Evolutionary conservation across 2,797 vertebrate genomes (phyloP).

Genomic region (Borostomias antarcticus): DNA sequence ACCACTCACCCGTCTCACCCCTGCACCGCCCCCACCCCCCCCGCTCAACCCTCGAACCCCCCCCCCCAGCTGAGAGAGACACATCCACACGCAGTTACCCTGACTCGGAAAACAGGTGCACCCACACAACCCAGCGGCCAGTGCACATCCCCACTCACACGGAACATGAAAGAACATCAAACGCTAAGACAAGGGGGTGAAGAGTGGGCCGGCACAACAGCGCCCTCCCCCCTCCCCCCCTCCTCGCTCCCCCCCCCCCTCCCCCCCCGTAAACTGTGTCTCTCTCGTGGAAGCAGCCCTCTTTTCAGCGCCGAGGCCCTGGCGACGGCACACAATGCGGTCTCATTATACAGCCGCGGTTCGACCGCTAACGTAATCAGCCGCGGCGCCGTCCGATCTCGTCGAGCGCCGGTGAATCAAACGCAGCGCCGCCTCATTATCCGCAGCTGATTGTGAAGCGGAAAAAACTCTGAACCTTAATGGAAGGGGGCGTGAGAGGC

Average conservation of each 20-base stretch:
- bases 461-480: slow-evolving; percentile 72
- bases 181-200: slow-evolving; percentile 53
- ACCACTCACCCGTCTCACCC: slow-evolving; percentile 55
- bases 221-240: slow-evolving; percentile 19
- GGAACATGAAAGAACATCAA: slow-evolving; percentile 54
- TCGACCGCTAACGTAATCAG: slow-evolving; percentile 67
- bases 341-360: slow-evolving; percentile 54
- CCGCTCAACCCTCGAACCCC: slow-evolving; percentile 50
- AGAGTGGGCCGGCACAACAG: slow-evolving; percentile 49
- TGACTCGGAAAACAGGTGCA: background rate
- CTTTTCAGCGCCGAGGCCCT: slow-evolving; percentile 42
- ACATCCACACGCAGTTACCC: slow-evolving; percentile 39
- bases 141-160: slow-evolving; percentile 13
- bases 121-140: no score
- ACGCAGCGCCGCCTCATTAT: slow-evolving; percentile 70
- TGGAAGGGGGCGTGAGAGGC: slow-evolving; percentile 58
- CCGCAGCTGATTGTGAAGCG: slow-evolving; percentile 72
- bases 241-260: background rate
- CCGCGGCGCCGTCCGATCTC: slow-evolving; percentile 70
- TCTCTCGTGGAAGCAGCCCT: slow-evolving; percentile 53
- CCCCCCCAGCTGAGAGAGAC: slow-evolving; percentile 31
- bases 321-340: slow-evolving; percentile 56
- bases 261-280: slow-evolving; percentile 43
- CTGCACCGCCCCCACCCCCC: slow-evolving; percentile 24
- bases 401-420: slow-evolving; percentile 65